Conservation (phyloP, 2,797 vertebrate genomes). For the Emydoidea blandingii region DNA sequence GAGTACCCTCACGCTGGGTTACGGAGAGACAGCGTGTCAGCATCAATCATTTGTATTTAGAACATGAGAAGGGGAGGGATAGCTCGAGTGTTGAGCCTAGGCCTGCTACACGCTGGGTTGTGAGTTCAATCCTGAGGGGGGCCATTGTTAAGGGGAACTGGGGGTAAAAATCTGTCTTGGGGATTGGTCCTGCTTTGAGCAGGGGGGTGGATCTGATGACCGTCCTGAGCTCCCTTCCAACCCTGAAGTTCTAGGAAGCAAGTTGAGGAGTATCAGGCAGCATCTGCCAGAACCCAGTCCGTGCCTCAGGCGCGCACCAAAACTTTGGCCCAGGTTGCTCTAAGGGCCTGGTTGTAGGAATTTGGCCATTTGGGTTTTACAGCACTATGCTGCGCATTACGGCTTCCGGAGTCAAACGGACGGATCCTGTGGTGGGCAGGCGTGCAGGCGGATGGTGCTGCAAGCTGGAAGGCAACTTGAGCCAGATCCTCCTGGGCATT, state of each 20-base stretch:
- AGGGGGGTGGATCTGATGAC: no score
- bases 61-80: not conserved
- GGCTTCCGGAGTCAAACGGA: rapidly evolving
- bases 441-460: not conserved
- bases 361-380: not conserved
- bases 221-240: no score
- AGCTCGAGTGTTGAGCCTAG: no score
- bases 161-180: no score
- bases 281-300: not conserved
- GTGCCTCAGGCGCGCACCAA: not conserved
- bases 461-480: not conserved
- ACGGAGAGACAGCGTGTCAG: not conserved
- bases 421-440: not conserved
- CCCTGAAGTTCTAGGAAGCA: not conserved
- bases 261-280: not conserved
- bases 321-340: not conserved
- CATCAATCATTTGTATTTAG: not conserved
- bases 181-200: no score
- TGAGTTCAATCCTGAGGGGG: no score
- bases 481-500: no score
- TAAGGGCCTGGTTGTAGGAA: not conserved
- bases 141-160: no score
- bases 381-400: not conserved
- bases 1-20: not conserved
- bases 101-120: no score